phyloP scores from a whole-genome alignment of 2,113 vertebrate genomes.

The Calonectris borealis region DNA sequence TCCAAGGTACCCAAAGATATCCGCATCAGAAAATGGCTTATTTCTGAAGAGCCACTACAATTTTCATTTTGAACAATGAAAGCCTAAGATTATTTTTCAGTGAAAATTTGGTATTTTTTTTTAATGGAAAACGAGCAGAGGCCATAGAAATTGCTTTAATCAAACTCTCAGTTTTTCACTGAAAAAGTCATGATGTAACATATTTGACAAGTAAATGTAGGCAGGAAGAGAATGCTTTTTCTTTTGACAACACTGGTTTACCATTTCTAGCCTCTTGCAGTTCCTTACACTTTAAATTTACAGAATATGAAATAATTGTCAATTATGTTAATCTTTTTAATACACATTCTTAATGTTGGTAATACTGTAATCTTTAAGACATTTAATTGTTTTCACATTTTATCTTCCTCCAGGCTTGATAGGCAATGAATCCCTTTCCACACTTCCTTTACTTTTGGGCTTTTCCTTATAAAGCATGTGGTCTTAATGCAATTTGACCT shows the following conservation, averaged over 20 bases:
- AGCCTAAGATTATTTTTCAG: background rate
- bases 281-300: background rate
- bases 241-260: background rate
- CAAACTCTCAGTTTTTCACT: background rate
- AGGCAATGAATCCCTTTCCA: background rate
- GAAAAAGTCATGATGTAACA: background rate
- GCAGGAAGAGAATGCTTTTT: background rate
- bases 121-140: background rate
- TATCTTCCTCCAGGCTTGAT: background rate
- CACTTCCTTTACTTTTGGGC: background rate
- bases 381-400: constrained; percentile 23
- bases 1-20: background rate
- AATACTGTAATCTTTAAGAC: background rate
- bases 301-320: background rate
- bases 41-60: background rate
- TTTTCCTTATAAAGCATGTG: background rate
- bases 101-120: background rate
- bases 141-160: background rate
- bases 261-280: background rate
- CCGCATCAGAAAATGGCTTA: background rate
- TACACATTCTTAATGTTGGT: background rate
- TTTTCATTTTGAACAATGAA: background rate
- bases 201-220: background rate
- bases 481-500: background rate
- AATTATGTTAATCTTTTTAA: constrained; percentile 12